phyloP scores from a whole-genome alignment of 2,888 invertebrate species.

The Drosophila cognata region DNA sequence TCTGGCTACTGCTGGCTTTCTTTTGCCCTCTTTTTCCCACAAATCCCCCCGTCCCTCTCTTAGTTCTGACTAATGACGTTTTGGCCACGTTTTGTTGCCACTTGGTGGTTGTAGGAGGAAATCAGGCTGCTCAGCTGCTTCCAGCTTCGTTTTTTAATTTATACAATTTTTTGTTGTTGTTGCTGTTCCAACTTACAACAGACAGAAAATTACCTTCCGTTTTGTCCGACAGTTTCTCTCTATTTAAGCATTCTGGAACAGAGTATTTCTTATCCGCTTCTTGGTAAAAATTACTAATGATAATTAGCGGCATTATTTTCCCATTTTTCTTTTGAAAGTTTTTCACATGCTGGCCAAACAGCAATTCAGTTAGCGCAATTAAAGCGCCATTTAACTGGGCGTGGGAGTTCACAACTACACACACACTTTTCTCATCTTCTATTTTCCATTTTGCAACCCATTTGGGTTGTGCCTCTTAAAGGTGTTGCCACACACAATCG shows the following conservation, averaged over 20 bases:
- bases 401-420: conserved; percentile 57
- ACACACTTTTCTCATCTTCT: conserved; percentile 18
- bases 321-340: conserved; percentile 71
- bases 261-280: conserved; percentile 34
- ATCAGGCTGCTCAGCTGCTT: conserved; percentile 21
- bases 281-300: conserved; percentile 64
- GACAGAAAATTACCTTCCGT: conserved; percentile 8
- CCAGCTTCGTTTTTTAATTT: conserved; percentile 46
- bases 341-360: conserved; percentile 38
- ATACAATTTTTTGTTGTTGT: conserved; percentile 8
- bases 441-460: background rate
- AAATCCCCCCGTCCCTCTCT: conserved; percentile 11
- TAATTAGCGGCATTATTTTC: conserved; percentile 78
- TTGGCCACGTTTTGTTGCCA: conserved; percentile 39
- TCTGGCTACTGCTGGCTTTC: conserved; percentile 61
- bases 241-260: conserved; percentile 63
- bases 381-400: conserved; percentile 75
- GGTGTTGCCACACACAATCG: conserved; percentile 3
- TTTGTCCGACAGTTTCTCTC: conserved; percentile 61
- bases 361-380: conserved; percentile 68
- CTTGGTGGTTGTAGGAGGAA: conserved; percentile 70
- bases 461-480: background rate
- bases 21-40: conserved; percentile 18
- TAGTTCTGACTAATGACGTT: conserved; percentile 72
- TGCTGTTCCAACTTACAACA: background rate